Evolutionary conservation across 2,797 vertebrate species (phyloP).

Genomic region (Phataginus tricuspis): DNA sequence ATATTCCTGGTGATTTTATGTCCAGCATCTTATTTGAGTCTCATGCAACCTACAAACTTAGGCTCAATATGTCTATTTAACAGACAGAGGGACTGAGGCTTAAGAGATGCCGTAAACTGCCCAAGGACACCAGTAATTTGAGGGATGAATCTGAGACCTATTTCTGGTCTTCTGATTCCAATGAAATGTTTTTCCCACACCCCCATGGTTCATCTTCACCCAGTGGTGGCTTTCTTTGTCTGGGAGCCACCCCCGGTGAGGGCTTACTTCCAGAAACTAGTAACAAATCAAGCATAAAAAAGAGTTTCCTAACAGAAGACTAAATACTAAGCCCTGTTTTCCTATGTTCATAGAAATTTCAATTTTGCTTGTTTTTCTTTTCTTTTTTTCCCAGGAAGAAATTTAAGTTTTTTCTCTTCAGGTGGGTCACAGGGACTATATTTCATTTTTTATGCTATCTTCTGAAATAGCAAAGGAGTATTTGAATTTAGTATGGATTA

Average conservation of each 20-base stretch:
- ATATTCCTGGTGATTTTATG: constrained; percentile 3
- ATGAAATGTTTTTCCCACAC: background rate
- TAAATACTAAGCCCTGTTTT: background rate
- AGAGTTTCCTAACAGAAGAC: background rate
- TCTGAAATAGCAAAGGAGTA: background rate
- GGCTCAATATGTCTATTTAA: background rate
- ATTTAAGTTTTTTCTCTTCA: background rate
- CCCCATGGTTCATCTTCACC: background rate
- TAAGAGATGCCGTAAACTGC: background rate
- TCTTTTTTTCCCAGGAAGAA: background rate
- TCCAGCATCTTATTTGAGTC: background rate
- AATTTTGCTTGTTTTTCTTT: background rate
- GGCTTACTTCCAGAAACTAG: background rate
- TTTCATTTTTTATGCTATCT: background rate
- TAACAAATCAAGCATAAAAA: background rate
- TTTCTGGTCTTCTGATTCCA: background rate
- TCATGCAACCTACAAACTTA: background rate
- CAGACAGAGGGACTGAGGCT: background rate
- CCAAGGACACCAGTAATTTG: background rate
- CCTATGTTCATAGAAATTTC: background rate
- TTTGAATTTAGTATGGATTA: background rate
- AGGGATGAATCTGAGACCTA: background rate
- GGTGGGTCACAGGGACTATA: background rate
- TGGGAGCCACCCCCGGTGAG: background rate
- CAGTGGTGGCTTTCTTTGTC: background rate